Conservation (phyloP, 2,113 vertebrate genomes). For the Dromaius novaehollandiae region DNA sequence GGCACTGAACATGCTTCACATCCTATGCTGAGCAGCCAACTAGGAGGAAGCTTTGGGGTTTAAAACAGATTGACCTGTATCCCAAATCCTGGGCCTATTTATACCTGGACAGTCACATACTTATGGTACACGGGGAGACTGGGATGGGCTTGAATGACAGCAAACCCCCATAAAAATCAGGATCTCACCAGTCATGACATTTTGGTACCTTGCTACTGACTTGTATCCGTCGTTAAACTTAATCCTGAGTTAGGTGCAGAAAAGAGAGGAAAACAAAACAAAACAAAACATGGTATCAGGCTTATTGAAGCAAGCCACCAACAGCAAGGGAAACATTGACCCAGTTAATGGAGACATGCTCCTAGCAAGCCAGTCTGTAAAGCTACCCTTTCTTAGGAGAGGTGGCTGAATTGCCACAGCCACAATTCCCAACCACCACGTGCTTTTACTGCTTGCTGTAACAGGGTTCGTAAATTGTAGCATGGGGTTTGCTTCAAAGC, state of each 20-base stretch:
- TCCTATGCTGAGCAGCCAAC: not conserved
- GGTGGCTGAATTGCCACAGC: not conserved
- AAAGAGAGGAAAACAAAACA: not conserved
- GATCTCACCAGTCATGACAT: not conserved
- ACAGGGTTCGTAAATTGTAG: not conserved
- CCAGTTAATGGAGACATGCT: not conserved
- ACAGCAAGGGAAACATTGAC: not conserved
- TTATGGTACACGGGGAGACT: accelerated
- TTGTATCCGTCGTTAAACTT: conserved; percentile 69
- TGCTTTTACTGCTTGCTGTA: not conserved
- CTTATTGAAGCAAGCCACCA: not conserved
- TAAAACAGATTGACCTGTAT: not conserved
- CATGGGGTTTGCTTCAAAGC: not conserved
- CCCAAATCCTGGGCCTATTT: accelerated
- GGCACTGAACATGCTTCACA: not conserved
- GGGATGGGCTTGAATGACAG: not conserved
- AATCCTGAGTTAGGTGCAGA: conserved; percentile 42
- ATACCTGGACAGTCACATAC: accelerated
- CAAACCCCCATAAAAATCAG: not conserved
- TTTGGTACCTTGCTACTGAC: conserved; percentile 66
- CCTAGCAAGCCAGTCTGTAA: no score
- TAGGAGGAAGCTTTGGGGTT: not conserved
- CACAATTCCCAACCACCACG: not conserved
- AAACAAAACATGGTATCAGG: accelerated
- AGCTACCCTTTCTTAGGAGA: not conserved